Evolutionary conservation across 2,888 invertebrate genomes (phyloP).

Genomic region (Baccha elongata): DNA sequence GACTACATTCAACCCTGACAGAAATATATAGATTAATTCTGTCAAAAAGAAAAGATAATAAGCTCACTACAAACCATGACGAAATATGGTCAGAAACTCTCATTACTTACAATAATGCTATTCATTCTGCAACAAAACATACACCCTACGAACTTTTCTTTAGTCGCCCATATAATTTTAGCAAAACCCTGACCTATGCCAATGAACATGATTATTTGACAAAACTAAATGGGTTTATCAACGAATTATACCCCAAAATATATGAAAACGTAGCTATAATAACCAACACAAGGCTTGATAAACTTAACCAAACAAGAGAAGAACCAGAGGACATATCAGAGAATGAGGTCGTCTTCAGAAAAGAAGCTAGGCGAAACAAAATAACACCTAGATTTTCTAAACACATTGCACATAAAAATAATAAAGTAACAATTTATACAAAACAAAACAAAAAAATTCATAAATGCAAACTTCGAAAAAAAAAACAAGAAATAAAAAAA

Average conservation of each 20-base stretch:
- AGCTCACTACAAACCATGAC: constrained; percentile 30
- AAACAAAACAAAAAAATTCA: constrained; percentile 58
- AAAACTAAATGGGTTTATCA: constrained; percentile 46
- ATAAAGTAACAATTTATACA: constrained; percentile 32
- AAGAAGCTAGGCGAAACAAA: constrained; percentile 42
- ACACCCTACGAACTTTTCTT: constrained; percentile 52
- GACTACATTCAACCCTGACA: too few species aligned
- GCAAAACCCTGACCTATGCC: constrained; percentile 6
- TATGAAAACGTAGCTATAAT: constrained; percentile 18
- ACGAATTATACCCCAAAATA: constrained; percentile 44
- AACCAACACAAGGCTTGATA: constrained; percentile 26
- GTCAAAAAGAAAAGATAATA: constrained; percentile 30
- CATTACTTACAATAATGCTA: too few species aligned
- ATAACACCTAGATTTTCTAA: constrained; percentile 50
- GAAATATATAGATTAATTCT: constrained; percentile 66
- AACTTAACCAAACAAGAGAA: constrained; percentile 43
- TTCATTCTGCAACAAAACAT: constrained; percentile 42
- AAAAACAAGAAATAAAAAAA: constrained; percentile 27
- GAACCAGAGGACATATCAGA: constrained; percentile 24
- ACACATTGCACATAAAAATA: constrained; percentile 28
- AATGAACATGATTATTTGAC: constrained; percentile 36
- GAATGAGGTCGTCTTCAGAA: constrained; percentile 27
- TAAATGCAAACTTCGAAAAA: constrained; percentile 11
- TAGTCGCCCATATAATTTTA: constrained; percentile 35
- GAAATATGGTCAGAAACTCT: too few species aligned